Evolutionary conservation across 92 coral and sea anemone genomes (phyloP).

Genomic region (Zoanthus sansibaricus): DNA sequence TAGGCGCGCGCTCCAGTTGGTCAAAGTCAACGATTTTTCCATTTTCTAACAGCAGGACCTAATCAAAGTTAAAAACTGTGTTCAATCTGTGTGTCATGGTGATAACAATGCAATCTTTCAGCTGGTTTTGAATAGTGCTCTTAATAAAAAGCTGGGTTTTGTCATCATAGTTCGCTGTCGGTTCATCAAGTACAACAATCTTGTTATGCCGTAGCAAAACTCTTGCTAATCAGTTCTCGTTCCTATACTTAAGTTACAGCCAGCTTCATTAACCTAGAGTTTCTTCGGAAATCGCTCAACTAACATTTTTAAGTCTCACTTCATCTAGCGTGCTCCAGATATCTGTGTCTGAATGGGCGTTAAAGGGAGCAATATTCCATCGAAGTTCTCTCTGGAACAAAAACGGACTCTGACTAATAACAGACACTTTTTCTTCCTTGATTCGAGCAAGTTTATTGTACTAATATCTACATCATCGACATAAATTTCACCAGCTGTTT

Average conservation of each 20-base stretch:
- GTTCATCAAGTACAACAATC: conserved; percentile 24
- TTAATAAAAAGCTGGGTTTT: conserved; percentile 27
- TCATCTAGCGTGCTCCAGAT: conserved; percentile 36
- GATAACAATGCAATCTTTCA: conserved; percentile 32
- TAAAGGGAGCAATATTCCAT: conserved; percentile 17
- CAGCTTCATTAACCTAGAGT: conserved; percentile 14
- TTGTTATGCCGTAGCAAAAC: conserved; percentile 21
- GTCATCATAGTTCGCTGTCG: conserved; percentile 19
- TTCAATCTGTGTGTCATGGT: conserved; percentile 33
- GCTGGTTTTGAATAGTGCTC: conserved; percentile 7
- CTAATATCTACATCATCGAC: conserved; percentile 6
- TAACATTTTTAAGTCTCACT: conserved; percentile 6
- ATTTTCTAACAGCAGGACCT: neutral
- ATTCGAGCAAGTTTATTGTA: conserved; percentile 19
- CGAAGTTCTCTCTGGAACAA: conserved; percentile 34
- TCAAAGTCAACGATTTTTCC: conserved; percentile 30
- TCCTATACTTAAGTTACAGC: conserved; percentile 36
- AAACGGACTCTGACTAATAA: neutral
- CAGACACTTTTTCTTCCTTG: conserved; percentile 1
- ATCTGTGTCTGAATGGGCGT: neutral
- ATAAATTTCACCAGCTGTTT: conserved; percentile 9
- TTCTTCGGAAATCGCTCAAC: conserved; percentile 10
- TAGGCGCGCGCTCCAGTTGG: neutral
- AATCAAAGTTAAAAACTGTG: conserved; percentile 35
- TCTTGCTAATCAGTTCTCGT: conserved; percentile 29